Evolutionary conservation across 2,113 vertebrate species (phyloP).

Genomic region (Hyla sarda): DNA sequence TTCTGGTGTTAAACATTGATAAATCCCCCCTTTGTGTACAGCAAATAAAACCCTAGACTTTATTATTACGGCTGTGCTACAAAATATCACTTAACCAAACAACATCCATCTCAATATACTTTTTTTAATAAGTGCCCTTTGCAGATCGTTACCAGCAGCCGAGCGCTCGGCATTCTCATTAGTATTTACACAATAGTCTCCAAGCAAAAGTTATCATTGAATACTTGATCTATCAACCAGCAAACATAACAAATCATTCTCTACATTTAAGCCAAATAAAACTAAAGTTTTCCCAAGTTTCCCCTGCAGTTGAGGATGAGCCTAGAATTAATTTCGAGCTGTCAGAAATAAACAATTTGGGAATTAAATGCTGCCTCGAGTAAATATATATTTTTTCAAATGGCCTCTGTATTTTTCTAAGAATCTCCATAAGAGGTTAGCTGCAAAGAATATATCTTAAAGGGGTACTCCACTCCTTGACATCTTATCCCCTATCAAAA

Average conservation of each 20-base stretch:
- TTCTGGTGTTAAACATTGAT: too few species aligned
- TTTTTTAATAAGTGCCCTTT: constrained; percentile 9
- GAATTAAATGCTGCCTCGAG: neutral
- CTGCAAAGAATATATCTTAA: neutral
- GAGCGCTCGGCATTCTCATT: constrained; percentile 12
- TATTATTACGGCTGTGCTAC: neutral
- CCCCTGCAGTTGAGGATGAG: neutral
- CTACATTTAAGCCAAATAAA: constrained; percentile 23
- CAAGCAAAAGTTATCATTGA: constrained; percentile 14
- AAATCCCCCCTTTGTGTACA: too few species aligned
- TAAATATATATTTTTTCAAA: neutral
- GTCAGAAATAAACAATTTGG: neutral
- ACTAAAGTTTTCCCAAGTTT: constrained; percentile 20
- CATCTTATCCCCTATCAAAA: neutral
- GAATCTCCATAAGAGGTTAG: neutral
- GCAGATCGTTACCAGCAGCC: constrained; percentile 14
- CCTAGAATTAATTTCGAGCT: neutral
- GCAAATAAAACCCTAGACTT: neutral
- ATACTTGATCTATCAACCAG: constrained; percentile 40
- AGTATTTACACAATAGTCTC: constrained; percentile 34
- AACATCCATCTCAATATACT: constrained; percentile 5
- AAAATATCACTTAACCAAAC: neutral
- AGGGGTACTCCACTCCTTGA: neutral
- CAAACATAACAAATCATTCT: constrained; percentile 17
- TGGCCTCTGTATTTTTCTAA: neutral